Evolutionary conservation across 2,888 invertebrate genomes (phyloP), one percentile per base, ranked within the genome.

Genomic region (Drosophila siamana): DNA sequence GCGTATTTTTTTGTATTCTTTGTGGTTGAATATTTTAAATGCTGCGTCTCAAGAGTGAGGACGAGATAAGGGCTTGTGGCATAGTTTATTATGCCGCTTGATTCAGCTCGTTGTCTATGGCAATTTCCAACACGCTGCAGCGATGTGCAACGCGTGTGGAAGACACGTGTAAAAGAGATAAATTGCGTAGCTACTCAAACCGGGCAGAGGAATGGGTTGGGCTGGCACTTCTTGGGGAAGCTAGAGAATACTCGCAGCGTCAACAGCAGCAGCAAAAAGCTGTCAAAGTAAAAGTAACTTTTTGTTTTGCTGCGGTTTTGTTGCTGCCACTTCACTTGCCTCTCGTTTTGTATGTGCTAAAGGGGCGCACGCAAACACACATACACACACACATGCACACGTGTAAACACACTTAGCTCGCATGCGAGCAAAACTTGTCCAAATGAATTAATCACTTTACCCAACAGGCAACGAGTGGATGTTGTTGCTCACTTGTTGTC

Each of bases 391-490:
- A 44, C 30, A 33, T 9, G 19, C 52, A 30, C 22, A 44, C 30
- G 33, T 9, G 19, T 8, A 40, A n/a, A 22, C 24, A 55, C 43
- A 41, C 60, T 8, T 63, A 52, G 33, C 57, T 44, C 57, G 63
- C 82, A 67, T 64, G 68, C 88, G 33, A 44, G 63, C 43, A 62
- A 88, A 85, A 79, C 77, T 85, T 88, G 85, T 84, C 79, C 88
- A 86, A 88, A 88, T 81, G 87, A 88, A 85, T 85, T 85, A 85
- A 85, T 85, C 85, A 88, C 88, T 85, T 85, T 84, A 78, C 59
- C 68, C 72, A 55, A 69, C 80, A 69, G 75, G 56, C 43, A 54
- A 43, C 74, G 67, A 78, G 81, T 81, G 85, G 82, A 61, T 81
- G 85, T 76, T 80, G 74, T 74, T 69, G 72, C 47, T 51, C 46